Conservation (phyloP, 2,113 vertebrate species). For the Opisthocomus hoazin region DNA sequence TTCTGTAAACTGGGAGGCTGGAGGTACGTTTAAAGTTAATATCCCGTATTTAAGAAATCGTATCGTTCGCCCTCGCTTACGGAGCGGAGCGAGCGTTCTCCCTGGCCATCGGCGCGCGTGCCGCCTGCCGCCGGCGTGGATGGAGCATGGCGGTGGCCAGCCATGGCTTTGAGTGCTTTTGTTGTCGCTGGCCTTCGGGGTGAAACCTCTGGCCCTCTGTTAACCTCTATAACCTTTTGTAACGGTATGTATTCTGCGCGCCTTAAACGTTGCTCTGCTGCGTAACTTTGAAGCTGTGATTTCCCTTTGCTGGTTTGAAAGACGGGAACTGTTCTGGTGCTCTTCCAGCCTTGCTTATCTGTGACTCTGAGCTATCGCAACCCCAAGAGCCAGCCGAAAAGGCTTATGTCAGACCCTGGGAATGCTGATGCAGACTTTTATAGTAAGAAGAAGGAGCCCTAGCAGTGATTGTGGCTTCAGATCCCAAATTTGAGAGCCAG, state of each 20-base stretch:
- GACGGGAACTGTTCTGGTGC: not conserved
- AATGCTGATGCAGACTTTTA: not conserved
- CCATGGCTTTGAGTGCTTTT: not conserved
- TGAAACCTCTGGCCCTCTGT: not conserved
- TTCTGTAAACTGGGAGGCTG: not conserved
- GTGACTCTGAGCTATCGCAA: not conserved
- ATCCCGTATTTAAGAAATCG: not conserved
- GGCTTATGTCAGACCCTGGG: not conserved
- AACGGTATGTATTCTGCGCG: slow-evolving; percentile 20
- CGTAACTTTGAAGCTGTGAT: slow-evolving; percentile 35
- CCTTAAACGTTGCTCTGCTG: not conserved
- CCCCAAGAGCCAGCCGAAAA: not conserved
- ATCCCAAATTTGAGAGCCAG: not conserved
- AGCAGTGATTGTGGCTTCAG: not conserved
- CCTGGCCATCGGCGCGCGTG: too few relatives aligned
- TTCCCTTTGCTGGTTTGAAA: not conserved
- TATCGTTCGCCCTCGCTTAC: not conserved
- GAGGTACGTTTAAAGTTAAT: not conserved
- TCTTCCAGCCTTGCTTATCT: slow-evolving; percentile 21
- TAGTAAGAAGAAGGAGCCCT: not conserved
- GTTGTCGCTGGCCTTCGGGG: not conserved
- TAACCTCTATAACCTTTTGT: slow-evolving; percentile 33
- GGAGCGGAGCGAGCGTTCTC: not conserved
- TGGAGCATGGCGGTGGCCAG: not conserved
- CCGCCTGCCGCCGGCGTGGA: accelerated